A percentile compares a stretch with the other conserved stretches of the same genome.
Conservation (phyloP, 2,113 vertebrate species). For the Otus sunia region DNA sequence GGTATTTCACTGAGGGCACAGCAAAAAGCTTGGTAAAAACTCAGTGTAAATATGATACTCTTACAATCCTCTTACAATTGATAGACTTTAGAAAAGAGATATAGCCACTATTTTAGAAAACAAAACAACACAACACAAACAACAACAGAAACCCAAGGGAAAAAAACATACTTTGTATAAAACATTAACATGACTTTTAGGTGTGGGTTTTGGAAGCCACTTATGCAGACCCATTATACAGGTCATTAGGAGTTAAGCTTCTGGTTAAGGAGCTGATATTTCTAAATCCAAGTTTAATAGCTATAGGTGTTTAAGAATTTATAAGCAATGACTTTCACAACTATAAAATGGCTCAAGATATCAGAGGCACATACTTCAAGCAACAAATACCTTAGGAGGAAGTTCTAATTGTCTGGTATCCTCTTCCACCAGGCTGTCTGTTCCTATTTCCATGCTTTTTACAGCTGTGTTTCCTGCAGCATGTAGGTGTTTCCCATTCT, state of each 20-base stretch:
- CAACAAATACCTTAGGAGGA: conserved; percentile 26
- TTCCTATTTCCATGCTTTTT: not conserved
- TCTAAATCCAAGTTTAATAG: not conserved
- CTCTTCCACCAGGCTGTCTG: not conserved
- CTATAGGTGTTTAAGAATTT: not conserved
- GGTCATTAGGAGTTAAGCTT: not conserved
- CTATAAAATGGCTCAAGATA: not conserved
- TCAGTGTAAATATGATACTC: not conserved
- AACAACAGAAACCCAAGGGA: not conserved
- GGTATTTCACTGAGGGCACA: not conserved
- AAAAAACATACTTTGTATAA: not conserved
- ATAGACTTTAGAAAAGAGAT: not conserved
- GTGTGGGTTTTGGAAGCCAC: not conserved
- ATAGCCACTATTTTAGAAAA: not conserved
- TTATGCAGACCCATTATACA: not conserved
- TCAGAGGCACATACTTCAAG: not conserved
- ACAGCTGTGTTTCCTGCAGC: not conserved
- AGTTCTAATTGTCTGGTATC: not conserved
- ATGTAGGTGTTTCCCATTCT: not conserved
- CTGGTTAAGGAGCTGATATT: not conserved
- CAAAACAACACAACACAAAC: not conserved
- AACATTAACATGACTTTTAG: not conserved
- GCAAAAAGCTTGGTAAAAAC: not conserved
- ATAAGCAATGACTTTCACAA: not conserved
- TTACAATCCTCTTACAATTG: not conserved